Evolutionary conservation across 2,888 invertebrate genomes (phyloP), one percentile per base, ranked within the genome.

Genomic region (Pegoplata infirma): DNA sequence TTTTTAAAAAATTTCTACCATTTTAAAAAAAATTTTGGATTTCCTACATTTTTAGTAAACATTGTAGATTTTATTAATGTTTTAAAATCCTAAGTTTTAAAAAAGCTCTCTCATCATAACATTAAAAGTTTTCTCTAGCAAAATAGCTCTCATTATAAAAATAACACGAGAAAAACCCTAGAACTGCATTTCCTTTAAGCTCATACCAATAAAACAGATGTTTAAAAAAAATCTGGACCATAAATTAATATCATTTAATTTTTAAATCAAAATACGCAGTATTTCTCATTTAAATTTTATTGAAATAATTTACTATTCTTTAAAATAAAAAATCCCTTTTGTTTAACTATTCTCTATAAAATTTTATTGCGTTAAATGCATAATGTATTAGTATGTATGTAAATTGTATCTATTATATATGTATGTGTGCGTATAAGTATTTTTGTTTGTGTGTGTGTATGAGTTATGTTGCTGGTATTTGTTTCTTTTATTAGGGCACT

Each of bases 401-500:
- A 46, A 46, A 16, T 5, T 8, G 17, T 28, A 8, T 28, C 6
- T 5, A 47, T 32, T 25, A 19, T 36, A 49, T 17, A 14, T 17
- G 16, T 55, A 23, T 14, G n/a, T 44, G 21, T 25, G 19, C 2
- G 1, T 21, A 23, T 10, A 59, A 23, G 51, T 14, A n/a, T 53
- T 25, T 61, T 28, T 23, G 10, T 53, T 12, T 32, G 47, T 46
- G 19, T 40, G 10, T 40, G 23, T 47, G 28, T 25, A 16, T 25
- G n/a, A 12, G 7, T 14, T 51, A 6, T 32, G n/a, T 23, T 25
- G 63, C 32, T 79, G 55, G 23, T 61, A 58, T 59, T 68, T 74
- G n/a, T n/a, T 79, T 61, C 82, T 84, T 44, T 76, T 86, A 85
- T 83, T 87, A 84, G 87, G 87, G 84, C 87, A 87, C 85, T 86